Percentiles rank a stretch among this genome's conserved stretches.
Conservation (phyloP, 2,888 invertebrate genomes). For the Gari tellinella region DNA sequence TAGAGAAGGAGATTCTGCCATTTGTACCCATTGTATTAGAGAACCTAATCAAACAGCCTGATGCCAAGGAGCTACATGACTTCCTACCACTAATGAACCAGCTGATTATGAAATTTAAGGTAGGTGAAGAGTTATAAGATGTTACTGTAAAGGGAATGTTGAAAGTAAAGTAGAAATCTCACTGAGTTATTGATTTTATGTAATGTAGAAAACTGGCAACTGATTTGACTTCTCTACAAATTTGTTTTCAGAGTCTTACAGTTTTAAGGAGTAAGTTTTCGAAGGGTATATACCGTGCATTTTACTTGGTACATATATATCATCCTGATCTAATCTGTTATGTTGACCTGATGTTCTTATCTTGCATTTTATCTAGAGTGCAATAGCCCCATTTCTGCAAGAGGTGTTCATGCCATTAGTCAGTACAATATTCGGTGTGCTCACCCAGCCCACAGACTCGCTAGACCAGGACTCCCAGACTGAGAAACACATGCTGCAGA, state of each 20-base stretch:
- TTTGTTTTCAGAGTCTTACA: no score
- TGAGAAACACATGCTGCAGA: conserved; percentile 85
- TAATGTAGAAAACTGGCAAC: no score
- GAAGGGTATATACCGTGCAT: no score
- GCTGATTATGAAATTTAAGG: conserved; percentile 87
- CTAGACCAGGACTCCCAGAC: conserved; percentile 85
- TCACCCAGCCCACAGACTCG: conserved; percentile 84
- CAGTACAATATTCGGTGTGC: conserved; percentile 84
- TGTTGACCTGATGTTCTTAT: no score
- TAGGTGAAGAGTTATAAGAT: no score
- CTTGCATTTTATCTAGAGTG: conserved; percentile 84
- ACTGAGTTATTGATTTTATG: no score
- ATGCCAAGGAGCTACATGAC: conserved; percentile 85
- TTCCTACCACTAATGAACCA: conserved; percentile 87
- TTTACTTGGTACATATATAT: no score
- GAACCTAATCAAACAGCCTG: conserved; percentile 84
- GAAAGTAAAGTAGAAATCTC: no score
- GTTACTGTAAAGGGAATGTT: no score
- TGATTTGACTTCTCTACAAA: no score
- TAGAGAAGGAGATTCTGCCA: conserved; percentile 86
- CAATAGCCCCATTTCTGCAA: conserved; percentile 85
- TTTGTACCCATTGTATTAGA: conserved; percentile 86
- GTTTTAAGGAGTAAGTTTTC: no score
- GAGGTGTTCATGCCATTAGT: conserved; percentile 86
- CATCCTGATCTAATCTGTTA: no score